Evolutionary conservation across 1,140 invertebrate genomes (phyloP).

Genomic region (Aleiodes sp.): DNA sequence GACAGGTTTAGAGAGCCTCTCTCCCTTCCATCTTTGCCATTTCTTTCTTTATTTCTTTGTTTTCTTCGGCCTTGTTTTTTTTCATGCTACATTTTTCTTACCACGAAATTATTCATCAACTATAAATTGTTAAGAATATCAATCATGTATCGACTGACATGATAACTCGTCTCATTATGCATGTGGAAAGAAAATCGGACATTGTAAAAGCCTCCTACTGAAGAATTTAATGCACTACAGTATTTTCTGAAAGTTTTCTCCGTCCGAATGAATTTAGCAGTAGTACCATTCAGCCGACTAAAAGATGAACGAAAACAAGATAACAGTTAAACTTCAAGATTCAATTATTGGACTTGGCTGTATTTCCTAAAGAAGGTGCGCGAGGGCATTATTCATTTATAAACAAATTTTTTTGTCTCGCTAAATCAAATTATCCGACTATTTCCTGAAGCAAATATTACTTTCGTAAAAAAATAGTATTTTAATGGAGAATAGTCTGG

Average conservation of each 20-base stretch:
- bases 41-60: no score
- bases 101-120: no score
- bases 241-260: no score
- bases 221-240: not conserved
- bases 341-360: not conserved
- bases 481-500: not conserved
- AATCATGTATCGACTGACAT: not conserved
- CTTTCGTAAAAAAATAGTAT: not conserved
- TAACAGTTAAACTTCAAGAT: not conserved
- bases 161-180: not conserved
- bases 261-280: not conserved
- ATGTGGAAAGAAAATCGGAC: not conserved
- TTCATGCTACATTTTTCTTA: no score
- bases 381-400: not conserved
- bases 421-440: not conserved
- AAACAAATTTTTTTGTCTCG: not conserved
- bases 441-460: not conserved
- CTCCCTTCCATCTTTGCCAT: no score
- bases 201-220: not conserved
- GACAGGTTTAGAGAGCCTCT: no score
- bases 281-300: no score
- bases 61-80: not conserved
- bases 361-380: constrained; percentile 1
- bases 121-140: not conserved
- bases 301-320: not conserved